phyloP scores from a whole-genome alignment of 2,113 vertebrate genomes.

The Myiozetetes cayanensis region DNA sequence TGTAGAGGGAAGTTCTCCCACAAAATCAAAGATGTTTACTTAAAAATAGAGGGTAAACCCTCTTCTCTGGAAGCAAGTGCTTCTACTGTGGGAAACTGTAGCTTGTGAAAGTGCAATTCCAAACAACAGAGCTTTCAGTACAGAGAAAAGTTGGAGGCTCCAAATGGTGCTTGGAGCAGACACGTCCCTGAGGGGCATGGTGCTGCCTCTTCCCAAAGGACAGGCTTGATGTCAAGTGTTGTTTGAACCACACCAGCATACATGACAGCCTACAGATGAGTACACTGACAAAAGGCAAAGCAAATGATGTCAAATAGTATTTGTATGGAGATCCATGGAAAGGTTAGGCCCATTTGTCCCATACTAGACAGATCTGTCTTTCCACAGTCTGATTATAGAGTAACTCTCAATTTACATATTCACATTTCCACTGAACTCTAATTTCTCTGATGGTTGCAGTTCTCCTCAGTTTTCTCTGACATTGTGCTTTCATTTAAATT shows the following conservation, averaged over 20 bases:
- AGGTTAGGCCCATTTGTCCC: neutral
- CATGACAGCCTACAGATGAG: neutral
- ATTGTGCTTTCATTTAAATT: neutral
- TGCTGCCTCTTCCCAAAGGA: neutral
- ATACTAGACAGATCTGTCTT: neutral
- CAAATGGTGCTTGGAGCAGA: neutral
- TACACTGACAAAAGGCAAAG: neutral
- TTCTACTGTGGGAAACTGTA: neutral
- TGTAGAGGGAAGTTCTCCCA: neutral
- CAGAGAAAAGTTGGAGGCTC: neutral
- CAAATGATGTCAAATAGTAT: neutral
- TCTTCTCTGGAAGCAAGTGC: neutral
- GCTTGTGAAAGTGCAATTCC: neutral
- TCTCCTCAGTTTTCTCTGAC: neutral
- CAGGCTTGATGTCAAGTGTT: neutral
- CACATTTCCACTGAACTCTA: neutral
- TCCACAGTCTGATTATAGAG: neutral
- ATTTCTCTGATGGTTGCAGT: neutral
- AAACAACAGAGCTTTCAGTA: neutral
- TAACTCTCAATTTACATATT: neutral
- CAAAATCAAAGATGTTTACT: neutral
- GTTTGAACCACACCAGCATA: fast-evolving
- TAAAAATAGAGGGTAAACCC: neutral
- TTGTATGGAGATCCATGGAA: neutral
- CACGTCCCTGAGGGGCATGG: neutral